Evolutionary conservation across 2,888 invertebrate genomes (phyloP).

Genomic region (Campoletis raptor): DNA sequence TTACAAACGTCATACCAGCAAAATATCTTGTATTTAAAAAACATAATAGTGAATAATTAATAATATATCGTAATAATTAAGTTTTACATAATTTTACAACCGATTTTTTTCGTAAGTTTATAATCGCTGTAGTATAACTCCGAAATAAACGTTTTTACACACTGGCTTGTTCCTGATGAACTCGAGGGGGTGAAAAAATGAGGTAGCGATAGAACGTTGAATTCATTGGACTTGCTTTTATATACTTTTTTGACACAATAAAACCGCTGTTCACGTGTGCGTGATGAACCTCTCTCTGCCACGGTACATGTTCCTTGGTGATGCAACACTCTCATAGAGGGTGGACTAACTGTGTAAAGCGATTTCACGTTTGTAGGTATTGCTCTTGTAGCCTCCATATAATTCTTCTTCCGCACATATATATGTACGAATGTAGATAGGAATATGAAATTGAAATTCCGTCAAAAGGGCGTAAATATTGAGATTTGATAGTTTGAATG

Average conservation of each 20-base stretch:
- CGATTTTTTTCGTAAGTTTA: too few species aligned
- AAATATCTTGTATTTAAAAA: not conserved
- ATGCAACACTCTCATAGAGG: constrained; percentile 30
- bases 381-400: constrained; percentile 2
- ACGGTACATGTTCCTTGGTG: constrained; percentile 2
- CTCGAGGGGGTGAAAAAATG: constrained; percentile 56
- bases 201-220: constrained; percentile 73
- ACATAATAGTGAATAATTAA: not conserved
- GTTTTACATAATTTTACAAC: too few species aligned
- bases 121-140: not conserved
- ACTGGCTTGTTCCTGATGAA: not conserved
- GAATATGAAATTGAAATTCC: constrained; percentile 11
- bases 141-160: not conserved
- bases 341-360: not conserved
- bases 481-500: not conserved
- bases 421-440: not conserved
- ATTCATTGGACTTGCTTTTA: constrained; percentile 72
- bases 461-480: not conserved
- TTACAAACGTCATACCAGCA: not conserved
- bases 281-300: constrained; percentile 71
- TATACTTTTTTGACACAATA: constrained; percentile 82
- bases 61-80: too few species aligned
- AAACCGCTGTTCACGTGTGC: constrained; percentile 78
- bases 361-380: constrained; percentile 22
- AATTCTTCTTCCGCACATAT: not conserved